Conservation (phyloP, 2,797 vertebrate species). For the Bradypodion pumilum region DNA sequence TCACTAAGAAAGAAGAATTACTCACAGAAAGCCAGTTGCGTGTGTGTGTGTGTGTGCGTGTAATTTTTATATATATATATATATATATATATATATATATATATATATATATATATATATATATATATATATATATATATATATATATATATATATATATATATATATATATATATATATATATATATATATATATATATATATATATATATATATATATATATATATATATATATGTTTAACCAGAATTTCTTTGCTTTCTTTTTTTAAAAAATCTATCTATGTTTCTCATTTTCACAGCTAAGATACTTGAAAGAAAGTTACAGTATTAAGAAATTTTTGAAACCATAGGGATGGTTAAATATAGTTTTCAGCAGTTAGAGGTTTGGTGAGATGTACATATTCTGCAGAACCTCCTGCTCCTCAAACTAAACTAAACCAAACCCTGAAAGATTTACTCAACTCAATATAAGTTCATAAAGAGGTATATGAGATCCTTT, state of each 20-base stretch:
- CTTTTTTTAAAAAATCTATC: background rate
- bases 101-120: too few species aligned
- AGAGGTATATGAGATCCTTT: background rate
- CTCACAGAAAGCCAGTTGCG: too few species aligned
- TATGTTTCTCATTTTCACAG: background rate
- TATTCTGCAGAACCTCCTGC: background rate
- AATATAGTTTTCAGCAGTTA: background rate
- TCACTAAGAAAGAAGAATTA: background rate
- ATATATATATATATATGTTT: too few species aligned
- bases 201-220: too few species aligned
- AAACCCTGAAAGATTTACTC: background rate
- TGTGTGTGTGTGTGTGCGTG: too few species aligned
- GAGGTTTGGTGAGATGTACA: background rate
- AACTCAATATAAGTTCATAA: background rate
- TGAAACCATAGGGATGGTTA: background rate
- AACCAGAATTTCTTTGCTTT: background rate
- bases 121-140: too few species aligned
- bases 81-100: too few species aligned
- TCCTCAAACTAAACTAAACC: background rate
- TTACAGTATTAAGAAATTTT: background rate
- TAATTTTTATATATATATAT: too few species aligned
- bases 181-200: too few species aligned
- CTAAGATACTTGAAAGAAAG: background rate
- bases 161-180: too few species aligned
- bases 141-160: too few species aligned